Base-by-base conservation (phyloP, 2,797 vertebrate species). In the Psittacula echo region DNA sequence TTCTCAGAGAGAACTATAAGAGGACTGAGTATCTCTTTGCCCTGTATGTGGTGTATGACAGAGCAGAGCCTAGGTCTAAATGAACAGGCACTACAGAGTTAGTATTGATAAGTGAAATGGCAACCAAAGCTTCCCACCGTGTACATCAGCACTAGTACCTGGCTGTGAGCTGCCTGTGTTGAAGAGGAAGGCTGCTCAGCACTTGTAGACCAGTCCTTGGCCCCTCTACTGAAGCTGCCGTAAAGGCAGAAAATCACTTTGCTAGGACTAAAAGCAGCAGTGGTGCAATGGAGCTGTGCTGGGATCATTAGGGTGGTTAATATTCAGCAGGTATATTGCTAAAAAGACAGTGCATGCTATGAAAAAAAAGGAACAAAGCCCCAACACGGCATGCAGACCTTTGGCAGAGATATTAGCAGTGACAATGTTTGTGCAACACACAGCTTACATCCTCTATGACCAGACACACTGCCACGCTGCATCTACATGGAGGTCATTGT, bases 281-380 rank as follows among this genome's bases (percentile, higher is more conserved):
- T 76, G 48, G 90, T 13, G 89, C 85, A 51, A 15, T 9, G 81
- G 85, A 95, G 78, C 79, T 90, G 91, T 4, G 2, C 87, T 89
- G 93, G 94, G 83, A 95, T 93, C 51, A 3, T 87, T 86, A 88
- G 60, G 62, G 78, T 68, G 75, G 75, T 97, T 97, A 96, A 96
- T 93, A 96, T 97, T 95, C 95, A 95, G 89, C 87, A 95, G 85
- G 90, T 93, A 86, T 92, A 88, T 82, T 10, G 13, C 86, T 79
- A 78, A 94, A 95, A 95, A 94, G 89, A 47, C 75, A 90, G 74
- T 5, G 92, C 72, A 37, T 9, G 73, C 76, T 76, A 77, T 71
- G 68, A 20, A 60, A 76, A 51, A 76, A 83, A 68, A 70, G 61
- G 51, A 93, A 58, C 61, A 87, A 83, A 80, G 34, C 18, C 68